A percentile compares a stretch with the other conserved stretches of the same genome.
Conservation (phyloP, 2,113 vertebrate genomes). For the Rhizomys pruinosus region DNA sequence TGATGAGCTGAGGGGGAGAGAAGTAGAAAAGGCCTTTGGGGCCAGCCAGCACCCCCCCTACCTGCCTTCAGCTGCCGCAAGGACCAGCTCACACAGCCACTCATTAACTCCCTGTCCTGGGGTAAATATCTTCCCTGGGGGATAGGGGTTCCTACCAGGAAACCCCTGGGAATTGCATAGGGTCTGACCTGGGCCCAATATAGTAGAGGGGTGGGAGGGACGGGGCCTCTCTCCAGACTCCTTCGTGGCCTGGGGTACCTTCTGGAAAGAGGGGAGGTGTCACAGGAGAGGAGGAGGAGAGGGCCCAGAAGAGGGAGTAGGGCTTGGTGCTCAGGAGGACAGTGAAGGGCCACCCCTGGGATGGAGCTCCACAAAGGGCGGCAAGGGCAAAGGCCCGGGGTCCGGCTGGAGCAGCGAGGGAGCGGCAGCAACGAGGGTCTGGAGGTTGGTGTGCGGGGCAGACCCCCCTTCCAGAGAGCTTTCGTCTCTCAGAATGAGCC, state of each 20-base stretch:
- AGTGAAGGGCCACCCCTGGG: not conserved
- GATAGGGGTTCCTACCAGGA: too few relatives aligned
- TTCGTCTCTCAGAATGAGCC: not conserved
- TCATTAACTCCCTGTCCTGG: constrained; percentile 35
- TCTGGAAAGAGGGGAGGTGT: too few relatives aligned
- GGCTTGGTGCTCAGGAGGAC: not conserved
- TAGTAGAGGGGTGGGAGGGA: not conserved
- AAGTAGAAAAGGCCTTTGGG: not conserved
- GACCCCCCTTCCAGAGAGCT: not conserved
- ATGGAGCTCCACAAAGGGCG: not conserved
- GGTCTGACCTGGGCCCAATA: not conserved
- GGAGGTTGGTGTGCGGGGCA: not conserved
- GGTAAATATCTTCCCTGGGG: not conserved
- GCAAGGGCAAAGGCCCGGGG: not conserved
- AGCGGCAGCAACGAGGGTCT: fast-evolving
- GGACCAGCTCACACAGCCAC: constrained; percentile 17
- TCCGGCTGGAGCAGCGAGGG: too few relatives aligned
- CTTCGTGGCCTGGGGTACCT: not conserved
- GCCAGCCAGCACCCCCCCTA: not conserved
- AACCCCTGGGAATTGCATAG: not conserved
- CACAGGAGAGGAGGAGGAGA: not conserved
- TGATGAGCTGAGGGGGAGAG: not conserved
- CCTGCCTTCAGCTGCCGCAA: not conserved
- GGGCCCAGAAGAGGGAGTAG: not conserved
- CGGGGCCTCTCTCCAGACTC: not conserved